These are phyloP conservation scores for Enteromius treurensis DNA, from an alignment of 2,797 vertebrate genomes.

Conservation along the genomic window DNA sequence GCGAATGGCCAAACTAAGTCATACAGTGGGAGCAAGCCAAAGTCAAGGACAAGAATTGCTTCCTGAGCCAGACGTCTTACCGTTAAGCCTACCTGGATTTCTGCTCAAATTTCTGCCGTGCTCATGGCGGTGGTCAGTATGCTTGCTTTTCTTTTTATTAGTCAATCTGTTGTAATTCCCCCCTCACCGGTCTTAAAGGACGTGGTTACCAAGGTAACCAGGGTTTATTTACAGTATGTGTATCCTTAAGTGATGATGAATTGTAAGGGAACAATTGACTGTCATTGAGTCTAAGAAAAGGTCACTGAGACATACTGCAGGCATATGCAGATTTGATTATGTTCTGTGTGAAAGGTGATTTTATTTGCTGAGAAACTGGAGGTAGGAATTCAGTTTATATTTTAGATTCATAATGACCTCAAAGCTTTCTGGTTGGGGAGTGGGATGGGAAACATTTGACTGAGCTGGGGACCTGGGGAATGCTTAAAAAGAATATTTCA, in stretches of 20 bases:
- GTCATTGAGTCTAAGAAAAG: slow-evolving; percentile 17
- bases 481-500: background rate
- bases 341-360: slow-evolving; percentile 23
- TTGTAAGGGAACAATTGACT: slow-evolving; percentile 18
- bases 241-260: slow-evolving; percentile 14
- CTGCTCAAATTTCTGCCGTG: slow-evolving; percentile 1
- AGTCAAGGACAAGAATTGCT: slow-evolving; percentile 49
- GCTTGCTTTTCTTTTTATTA: slow-evolving; percentile 22
- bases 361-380: slow-evolving; percentile 33
- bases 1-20: slow-evolving; percentile 37
- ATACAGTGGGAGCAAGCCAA: slow-evolving; percentile 39
- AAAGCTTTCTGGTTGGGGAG: slow-evolving; percentile 30
- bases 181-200: background rate
- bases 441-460: slow-evolving; percentile 42
- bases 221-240: background rate
- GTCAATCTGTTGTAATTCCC: slow-evolving; percentile 18
- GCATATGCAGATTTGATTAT: slow-evolving; percentile 30
- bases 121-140: background rate
- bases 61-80: slow-evolving; percentile 37
- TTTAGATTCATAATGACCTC: slow-evolving; percentile 47
- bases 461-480: slow-evolving; percentile 17
- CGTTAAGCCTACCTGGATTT: slow-evolving; percentile 38
- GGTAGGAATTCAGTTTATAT: slow-evolving; percentile 17
- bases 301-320: background rate
- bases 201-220: slow-evolving; percentile 22